Evolutionary conservation across 2,797 vertebrate species (phyloP), one percentile per base, ranked within the genome.

Genomic region (Aphelocoma californica): DNA sequence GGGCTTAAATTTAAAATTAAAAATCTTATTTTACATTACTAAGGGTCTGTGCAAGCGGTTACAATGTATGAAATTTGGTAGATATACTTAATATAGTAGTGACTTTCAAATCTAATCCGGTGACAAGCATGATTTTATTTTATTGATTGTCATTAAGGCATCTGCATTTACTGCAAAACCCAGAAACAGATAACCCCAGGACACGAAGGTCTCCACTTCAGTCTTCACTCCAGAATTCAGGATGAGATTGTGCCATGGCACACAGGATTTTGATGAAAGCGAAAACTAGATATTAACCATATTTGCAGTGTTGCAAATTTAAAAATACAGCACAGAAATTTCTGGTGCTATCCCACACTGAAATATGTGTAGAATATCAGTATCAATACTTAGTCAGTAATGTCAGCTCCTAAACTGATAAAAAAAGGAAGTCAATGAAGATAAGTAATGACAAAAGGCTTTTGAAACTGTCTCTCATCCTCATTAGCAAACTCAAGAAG

Each of bases 321-420:
- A 38, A 83, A 90, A 86, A 62, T 12, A n/a, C 1, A 65, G 17
- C 17, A 31, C 8, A 60, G 26, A 74, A 60, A 44, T 83, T 66
- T 82, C 29, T 80, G 16, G 15, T 31, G 6, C 48, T 88, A 45
- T 50, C 14, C 10, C 21, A 72, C 21, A 32, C 9, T 64, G 9
- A 53, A 71, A 53, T n/a, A 47, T 29, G 2, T 45, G 18, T 18
- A 56, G 16, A 50, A 24, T 20, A 9, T 61, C 3, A 57, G 8
- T 53, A 54, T 47, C n/a, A 73, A 32, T 58, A 60, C 18, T 78
- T 70, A 44, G 7, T 79, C 17, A 13, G 3, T 69, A 58, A 40
- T 3, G 0, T 38, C 40, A 34, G 2, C 21, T 81, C 2, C 18
- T 65, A 38, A 69, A 71, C 1, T 45, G 19, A 18, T 6, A 10